Evolutionary conservation across 2,113 vertebrate species (phyloP), one percentile per base, ranked within the genome.

Genomic region (Salvator merianae): DNA sequence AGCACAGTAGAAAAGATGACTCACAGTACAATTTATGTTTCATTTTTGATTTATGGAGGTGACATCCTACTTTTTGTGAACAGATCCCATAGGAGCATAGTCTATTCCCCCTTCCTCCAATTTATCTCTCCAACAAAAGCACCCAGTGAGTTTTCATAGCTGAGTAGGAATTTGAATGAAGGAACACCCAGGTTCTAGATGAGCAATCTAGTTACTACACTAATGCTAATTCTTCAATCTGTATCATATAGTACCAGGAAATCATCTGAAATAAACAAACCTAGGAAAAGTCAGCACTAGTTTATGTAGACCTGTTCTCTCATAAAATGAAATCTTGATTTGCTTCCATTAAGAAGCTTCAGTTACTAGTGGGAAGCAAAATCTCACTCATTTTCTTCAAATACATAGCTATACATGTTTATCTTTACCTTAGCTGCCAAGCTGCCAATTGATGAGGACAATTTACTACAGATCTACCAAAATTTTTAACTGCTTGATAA

Each of bases 211-310:
- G 50, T 53, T 53, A 53, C 16, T 53, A 53, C 2, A 14, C 8
- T 53, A n/a, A 87, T 82, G 82, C 88, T 87, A 81, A 84, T 53
- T 18, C 18, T 13, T 38, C 74, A 80, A 82, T 77, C 88, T 85
- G 79, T 40, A 28, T 85, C 83, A 81, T 79, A 1, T 77, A 84
- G 85, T n/a, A 10, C 85, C 82, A 77, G 69, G 62, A 72, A 73
- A 83, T 89, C 79, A 91, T 88, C 79, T 79, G 82, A 86, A 83
- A 71, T 43, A 1, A 70, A 0, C 62, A 71, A 47, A 10, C 7
- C 82, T 87, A 85, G 82, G 86, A 1, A 77, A 69, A 91, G 88
- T 43, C 91, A 82, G 86, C 30, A 1, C 22, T 92, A 90, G 91
- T 87, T 90, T 86, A 93, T 82, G 92, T 90, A 81, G 14, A 47